Evolutionary conservation across 2,888 invertebrate species (phyloP).

Genomic region (Andricus quercusramuli): DNA sequence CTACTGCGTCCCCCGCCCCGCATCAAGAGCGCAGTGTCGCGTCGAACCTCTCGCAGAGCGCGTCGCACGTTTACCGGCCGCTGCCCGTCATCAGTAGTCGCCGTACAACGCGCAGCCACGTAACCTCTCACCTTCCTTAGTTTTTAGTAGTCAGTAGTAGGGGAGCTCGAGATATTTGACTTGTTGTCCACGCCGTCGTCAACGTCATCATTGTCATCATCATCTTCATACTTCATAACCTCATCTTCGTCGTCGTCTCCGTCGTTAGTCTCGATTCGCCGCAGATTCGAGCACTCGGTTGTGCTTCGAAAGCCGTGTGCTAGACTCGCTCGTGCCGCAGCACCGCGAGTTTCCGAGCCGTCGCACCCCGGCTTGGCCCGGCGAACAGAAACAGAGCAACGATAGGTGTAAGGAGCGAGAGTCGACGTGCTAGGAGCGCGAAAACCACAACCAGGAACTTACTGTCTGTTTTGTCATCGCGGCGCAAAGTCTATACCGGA

Average conservation of each 20-base stretch:
- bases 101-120: constrained; percentile 76
- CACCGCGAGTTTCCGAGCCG: constrained; percentile 51
- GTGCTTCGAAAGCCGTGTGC: constrained; percentile 33
- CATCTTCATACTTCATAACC: constrained; percentile 22
- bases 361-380: constrained; percentile 45
- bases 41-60: constrained; percentile 78
- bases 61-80: constrained; percentile 78
- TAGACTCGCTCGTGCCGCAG: constrained; percentile 50
- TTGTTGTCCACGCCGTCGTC: constrained; percentile 24
- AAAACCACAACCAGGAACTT: background rate
- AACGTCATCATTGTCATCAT: background rate
- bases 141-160: constrained; percentile 77
- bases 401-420: constrained; percentile 45
- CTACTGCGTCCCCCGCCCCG: constrained; percentile 69
- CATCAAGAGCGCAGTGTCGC: constrained; percentile 77
- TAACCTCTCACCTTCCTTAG: constrained; percentile 77
- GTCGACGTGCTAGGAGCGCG: constrained; percentile 36
- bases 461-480: background rate
- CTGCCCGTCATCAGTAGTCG: constrained; percentile 78
- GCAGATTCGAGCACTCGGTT: constrained; percentile 20
- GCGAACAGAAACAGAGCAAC: constrained; percentile 44
- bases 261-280: constrained; percentile 27
- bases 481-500: background rate
- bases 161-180: constrained; percentile 52
- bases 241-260: constrained; percentile 41